Conservation (phyloP, 1,140 invertebrate genomes). For the Aphaenogaster rudis region DNA sequence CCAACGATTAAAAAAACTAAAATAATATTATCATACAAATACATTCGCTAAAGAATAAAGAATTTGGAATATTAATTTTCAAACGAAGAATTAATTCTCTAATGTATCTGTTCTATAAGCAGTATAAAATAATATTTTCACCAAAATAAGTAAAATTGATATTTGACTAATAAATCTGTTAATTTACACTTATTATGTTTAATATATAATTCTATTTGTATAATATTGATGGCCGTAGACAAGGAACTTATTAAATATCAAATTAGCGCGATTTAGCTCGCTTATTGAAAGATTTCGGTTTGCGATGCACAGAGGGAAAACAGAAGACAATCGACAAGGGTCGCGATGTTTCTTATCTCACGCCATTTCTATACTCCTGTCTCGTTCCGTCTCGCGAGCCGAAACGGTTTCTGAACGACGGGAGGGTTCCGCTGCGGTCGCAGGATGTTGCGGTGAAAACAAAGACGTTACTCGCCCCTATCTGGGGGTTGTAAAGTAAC, state of each 20-base stretch:
- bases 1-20: neutral
- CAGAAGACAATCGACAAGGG: constrained; percentile 62
- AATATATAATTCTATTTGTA: neutral
- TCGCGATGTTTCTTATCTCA: constrained; percentile 70
- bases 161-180: neutral
- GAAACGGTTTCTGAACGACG: constrained; percentile 54
- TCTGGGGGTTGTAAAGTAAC: constrained; percentile 86
- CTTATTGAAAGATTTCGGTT: constrained; percentile 18
- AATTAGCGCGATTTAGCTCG: constrained; percentile 12
- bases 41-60: neutral
- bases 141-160: neutral
- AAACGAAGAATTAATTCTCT: neutral
- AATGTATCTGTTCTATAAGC: neutral
- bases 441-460: constrained; percentile 84
- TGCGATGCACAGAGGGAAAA: neutral
- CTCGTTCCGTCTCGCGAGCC: constrained; percentile 40
- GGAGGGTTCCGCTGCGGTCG: constrained; percentile 67
- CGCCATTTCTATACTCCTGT: constrained; percentile 26
- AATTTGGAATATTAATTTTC: neutral
- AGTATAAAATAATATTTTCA: constrained; percentile 1
- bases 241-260: constrained; percentile 9
- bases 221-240: neutral
- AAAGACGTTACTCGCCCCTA: constrained; percentile 85
- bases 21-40: neutral
- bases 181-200: neutral